Conservation (phyloP, 1,140 invertebrate genomes). For the Drosophila parvula region DNA sequence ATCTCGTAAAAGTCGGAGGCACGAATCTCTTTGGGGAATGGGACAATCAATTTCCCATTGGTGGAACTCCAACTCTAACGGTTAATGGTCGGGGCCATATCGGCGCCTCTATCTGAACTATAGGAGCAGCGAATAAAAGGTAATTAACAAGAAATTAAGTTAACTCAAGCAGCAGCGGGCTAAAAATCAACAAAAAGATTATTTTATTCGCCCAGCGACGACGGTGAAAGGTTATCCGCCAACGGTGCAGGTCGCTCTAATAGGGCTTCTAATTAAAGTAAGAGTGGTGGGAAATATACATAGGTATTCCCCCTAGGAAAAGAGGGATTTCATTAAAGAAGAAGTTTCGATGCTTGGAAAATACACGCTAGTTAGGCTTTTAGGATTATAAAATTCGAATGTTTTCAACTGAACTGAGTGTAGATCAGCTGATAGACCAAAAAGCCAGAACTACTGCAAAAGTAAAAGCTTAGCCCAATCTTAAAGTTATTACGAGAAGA, state of each 20-base stretch:
- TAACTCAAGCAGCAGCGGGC: conserved; percentile 40
- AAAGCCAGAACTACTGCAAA: conserved; percentile 20
- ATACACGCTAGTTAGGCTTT: too few relatives aligned
- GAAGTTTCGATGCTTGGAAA: too few relatives aligned
- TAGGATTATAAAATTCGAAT: background rate
- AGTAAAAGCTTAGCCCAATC: conserved; percentile 41
- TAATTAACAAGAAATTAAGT: conserved; percentile 73
- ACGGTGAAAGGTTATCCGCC: conserved; percentile 64
- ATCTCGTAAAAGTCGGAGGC: conserved; percentile 15
- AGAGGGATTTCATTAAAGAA: background rate
- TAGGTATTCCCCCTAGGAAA: background rate
- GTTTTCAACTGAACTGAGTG: conserved; percentile 5
- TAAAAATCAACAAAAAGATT: conserved; percentile 27
- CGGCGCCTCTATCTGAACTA: conserved; percentile 38
- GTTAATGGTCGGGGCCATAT: conserved; percentile 50
- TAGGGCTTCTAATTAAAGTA: conserved; percentile 1
- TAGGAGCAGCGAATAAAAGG: conserved; percentile 50
- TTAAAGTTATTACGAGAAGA: conserved; percentile 11
- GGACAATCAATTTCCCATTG: conserved; percentile 57
- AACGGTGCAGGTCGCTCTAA: background rate
- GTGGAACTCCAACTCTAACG: conserved; percentile 58
- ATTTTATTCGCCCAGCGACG: conserved; percentile 26
- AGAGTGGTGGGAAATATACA: conserved; percentile 1
- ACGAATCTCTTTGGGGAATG: conserved; percentile 39
- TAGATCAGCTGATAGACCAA: conserved; percentile 24